These are phyloP conservation scores for Chinchilla lanigera DNA, from an alignment of 2,113 vertebrate species.

Conservation along the genomic window DNA sequence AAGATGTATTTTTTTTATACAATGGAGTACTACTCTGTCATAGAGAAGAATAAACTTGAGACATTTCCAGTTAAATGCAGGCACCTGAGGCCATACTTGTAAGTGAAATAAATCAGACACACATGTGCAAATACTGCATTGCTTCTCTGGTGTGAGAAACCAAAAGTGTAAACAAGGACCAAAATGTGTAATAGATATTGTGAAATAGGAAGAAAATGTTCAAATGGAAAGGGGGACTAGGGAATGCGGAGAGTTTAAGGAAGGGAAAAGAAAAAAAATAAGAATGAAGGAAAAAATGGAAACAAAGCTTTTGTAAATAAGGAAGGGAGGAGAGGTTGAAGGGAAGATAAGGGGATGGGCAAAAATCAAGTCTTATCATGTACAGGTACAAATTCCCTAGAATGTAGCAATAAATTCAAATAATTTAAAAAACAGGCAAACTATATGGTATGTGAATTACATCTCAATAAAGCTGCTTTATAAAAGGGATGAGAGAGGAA, in stretches of 20 bases:
- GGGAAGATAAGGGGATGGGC: no score
- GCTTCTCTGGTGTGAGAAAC: neutral
- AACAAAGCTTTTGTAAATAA: neutral
- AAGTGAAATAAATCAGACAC: neutral
- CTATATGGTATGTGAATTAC: neutral
- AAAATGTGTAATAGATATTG: neutral
- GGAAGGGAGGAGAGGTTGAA: neutral
- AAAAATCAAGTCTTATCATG: no score
- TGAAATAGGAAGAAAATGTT: neutral
- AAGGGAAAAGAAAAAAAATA: neutral
- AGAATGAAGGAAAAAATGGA: neutral
- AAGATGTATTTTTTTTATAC: neutral
- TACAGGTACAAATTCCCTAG: neutral
- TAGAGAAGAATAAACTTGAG: neutral
- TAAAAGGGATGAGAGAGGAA: neutral
- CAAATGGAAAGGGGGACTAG: neutral
- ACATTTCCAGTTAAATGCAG: neutral
- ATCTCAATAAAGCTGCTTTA: slow-evolving; percentile 11
- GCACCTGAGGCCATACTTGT: neutral
- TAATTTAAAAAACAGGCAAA: neutral
- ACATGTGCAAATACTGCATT: neutral
- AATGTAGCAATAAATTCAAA: neutral
- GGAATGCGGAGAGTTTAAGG: neutral
- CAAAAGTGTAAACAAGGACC: neutral
- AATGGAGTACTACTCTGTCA: neutral